A percentile compares a stretch with the other conserved stretches of the same genome.
Evolutionary conservation across 2,888 invertebrate genomes (phyloP).

Genomic region (Fissipunctia ypsillon): DNA sequence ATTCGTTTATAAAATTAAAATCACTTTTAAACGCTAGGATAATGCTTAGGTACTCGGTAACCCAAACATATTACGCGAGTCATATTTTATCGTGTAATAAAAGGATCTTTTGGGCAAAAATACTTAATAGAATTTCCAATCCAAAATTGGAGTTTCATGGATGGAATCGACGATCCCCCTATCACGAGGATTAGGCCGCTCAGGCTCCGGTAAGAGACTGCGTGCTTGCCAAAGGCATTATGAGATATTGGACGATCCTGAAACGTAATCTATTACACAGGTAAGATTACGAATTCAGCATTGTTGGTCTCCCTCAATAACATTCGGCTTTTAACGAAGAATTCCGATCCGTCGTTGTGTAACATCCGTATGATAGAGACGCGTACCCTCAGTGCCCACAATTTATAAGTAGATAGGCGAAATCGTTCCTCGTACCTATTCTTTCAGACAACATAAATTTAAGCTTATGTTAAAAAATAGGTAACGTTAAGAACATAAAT

Average conservation of each 20-base stretch:
- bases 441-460: neutral
- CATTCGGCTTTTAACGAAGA: slow-evolving; percentile 66
- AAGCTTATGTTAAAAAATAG: neutral
- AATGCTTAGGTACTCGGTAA: neutral
- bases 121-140: slow-evolving; percentile 40
- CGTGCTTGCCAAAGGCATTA: slow-evolving; percentile 44
- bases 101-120: slow-evolving; percentile 19
- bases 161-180: slow-evolving; percentile 44
- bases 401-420: slow-evolving; percentile 6
- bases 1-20: slow-evolving; percentile 27
- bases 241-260: slow-evolving; percentile 43
- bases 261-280: slow-evolving; percentile 50
- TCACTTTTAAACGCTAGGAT: slow-evolving; percentile 8
- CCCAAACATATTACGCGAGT: slow-evolving; percentile 2
- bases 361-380: slow-evolving; percentile 68
- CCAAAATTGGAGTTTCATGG: slow-evolving; percentile 49
- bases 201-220: slow-evolving; percentile 52
- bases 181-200: slow-evolving; percentile 56
- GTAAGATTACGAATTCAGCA: slow-evolving; percentile 52
- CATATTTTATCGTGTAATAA: slow-evolving; percentile 14
- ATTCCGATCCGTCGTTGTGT: slow-evolving; percentile 59
- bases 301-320: slow-evolving; percentile 54
- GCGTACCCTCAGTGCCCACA: slow-evolving; percentile 14
- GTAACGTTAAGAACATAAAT: neutral
- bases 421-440: slow-evolving; percentile 9